phyloP scores from a whole-genome alignment of 2,888 invertebrate genomes.

The Cerastoderma edule region DNA sequence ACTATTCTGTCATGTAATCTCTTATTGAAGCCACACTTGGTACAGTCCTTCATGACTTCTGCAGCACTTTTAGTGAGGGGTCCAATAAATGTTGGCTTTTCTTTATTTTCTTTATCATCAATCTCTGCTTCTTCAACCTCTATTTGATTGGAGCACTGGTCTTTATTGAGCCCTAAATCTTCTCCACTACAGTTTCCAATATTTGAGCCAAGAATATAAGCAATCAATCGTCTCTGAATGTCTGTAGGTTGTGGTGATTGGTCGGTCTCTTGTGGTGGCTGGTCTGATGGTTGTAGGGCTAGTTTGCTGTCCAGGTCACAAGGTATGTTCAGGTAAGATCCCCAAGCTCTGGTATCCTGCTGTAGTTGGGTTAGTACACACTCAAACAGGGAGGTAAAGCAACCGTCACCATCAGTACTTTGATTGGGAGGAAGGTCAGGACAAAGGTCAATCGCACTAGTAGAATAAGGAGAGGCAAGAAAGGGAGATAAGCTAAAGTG shows the following conservation, averaged over 20 bases:
- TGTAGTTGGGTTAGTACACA: constrained; percentile 34
- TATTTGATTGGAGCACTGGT: neutral
- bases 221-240: constrained; percentile 34
- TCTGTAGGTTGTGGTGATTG: too few species aligned
- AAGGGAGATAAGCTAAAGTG: constrained; percentile 5
- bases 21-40: neutral
- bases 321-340: constrained; percentile 10
- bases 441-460: constrained; percentile 35
- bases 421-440: constrained; percentile 34
- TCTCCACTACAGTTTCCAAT: constrained; percentile 8
- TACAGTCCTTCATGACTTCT: neutral
- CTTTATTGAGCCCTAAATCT: neutral
- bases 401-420: constrained; percentile 45
- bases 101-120: too few species aligned
- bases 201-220: constrained; percentile 35
- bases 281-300: neutral
- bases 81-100: too few species aligned
- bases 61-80: neutral
- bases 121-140: neutral
- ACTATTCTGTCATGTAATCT: constrained; percentile 8
- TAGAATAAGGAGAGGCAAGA: constrained; percentile 35
- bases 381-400: constrained; percentile 51
- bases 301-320: neutral
- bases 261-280: too few species aligned
- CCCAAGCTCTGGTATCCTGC: constrained; percentile 24